Evolutionary conservation across 1,140 invertebrate genomes (phyloP).

Genomic region (Drosophila arawakana): DNA sequence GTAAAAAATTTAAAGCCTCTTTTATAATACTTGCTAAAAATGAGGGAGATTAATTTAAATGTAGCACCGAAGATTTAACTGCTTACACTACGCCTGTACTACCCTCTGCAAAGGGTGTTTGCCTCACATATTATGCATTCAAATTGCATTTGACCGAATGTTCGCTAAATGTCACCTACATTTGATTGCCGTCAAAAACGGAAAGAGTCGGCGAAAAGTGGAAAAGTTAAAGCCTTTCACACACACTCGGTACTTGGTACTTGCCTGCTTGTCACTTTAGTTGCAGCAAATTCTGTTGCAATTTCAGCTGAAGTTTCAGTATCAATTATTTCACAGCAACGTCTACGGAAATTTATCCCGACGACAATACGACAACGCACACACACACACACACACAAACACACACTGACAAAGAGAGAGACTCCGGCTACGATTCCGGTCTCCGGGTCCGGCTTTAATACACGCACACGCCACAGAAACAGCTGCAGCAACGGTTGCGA

Average conservation of each 20-base stretch:
- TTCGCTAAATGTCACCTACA: neutral
- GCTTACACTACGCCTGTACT: too few relatives aligned
- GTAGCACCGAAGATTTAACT: too few relatives aligned
- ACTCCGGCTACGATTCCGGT: constrained; percentile 3
- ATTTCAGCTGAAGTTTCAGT: constrained; percentile 29
- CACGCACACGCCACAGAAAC: constrained; percentile 31
- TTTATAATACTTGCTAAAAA: neutral
- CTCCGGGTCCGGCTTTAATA: constrained; percentile 21
- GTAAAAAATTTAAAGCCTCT: neutral
- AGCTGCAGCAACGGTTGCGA: constrained; percentile 4
- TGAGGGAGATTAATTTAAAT: too few relatives aligned
- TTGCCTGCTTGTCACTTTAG: constrained; percentile 37
- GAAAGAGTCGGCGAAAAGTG: neutral
- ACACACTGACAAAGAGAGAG: constrained; percentile 18
- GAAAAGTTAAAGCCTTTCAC: neutral
- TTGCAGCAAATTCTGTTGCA: constrained; percentile 20
- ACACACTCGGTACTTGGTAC: neutral
- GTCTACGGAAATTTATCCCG: constrained; percentile 76
- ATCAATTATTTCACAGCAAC: constrained; percentile 28
- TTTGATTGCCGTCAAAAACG: constrained; percentile 2
- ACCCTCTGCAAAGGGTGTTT: too few relatives aligned
- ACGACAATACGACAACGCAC: constrained; percentile 52
- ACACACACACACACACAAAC: constrained; percentile 32
- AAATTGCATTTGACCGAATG: neutral
- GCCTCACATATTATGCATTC: neutral